Base-by-base conservation (phyloP, 2,797 vertebrate species). In the Sebastes jordani region DNA sequence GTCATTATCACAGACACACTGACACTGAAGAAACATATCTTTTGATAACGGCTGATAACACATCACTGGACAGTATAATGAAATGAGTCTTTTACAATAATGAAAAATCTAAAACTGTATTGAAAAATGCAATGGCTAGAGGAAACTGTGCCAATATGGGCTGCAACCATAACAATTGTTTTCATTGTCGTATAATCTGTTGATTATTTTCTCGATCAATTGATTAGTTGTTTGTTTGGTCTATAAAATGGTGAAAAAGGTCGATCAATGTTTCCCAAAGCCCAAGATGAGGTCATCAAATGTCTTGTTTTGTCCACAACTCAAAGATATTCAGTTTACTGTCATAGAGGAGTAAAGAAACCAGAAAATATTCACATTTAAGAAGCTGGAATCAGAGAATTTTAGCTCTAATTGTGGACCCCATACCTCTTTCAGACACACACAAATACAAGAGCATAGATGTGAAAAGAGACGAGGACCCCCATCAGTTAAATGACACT, bases 1-100 rank as follows among this genome's bases (percentile, higher is more conserved):
- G 63, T 73, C 16, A 11, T 64, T 69, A 66, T 74, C 67, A 80
- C 56, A 30, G 23, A 80, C 25, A 76, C 11, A 38, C 29, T 72
- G 60, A 58, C 49, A 36, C 64, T 27, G 2, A 49, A 81, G 6
- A 62, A 42, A 25, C 16, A 66, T 5, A 27, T 34, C 1, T 30
- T 55, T 38, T 67, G n/a, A 46, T 58, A 58, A 34, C 34, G 11
- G 20, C 58, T 70, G 13, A 68, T 67, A 66, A 8, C 29, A 54
- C 16, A 64, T 29, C 27, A 10, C 27, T 34, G 36, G 52, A 11
- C 36, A 66, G 11, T 55, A 73, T 18, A 49, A 65, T 56, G 1
- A 78, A 75, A 62, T 27, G 1, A 61, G 18, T 30, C 18, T 34
- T 56, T 49, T 34, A 59, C n/a, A 42, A 16, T 46, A 46, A 4